Percentiles rank a stretch among this genome's conserved stretches.
These are phyloP conservation scores for Mohoua ochrocephala DNA, from an alignment of 2,113 vertebrate species.

Conservation along the genomic window DNA sequence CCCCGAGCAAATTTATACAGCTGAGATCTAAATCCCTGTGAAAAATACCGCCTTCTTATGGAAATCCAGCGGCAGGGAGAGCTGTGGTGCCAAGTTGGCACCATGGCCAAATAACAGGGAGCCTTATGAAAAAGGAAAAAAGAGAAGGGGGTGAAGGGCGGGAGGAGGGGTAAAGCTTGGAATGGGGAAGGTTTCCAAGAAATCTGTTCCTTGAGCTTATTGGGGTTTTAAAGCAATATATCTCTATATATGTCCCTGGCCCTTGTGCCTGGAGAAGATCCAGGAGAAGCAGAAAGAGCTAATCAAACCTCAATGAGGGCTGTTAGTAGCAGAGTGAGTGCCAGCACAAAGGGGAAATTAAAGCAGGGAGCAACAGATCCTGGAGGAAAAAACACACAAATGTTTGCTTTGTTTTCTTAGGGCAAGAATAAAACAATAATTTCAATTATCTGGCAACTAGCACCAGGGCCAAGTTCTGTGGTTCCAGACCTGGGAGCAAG, in stretches of 20 bases:
- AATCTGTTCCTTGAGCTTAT: conserved; percentile 13
- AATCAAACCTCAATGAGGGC: conserved; percentile 45
- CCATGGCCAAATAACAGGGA: conserved; percentile 23
- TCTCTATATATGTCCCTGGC: conserved; percentile 54
- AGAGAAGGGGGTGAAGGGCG: background rate
- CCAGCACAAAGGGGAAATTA: conserved; percentile 31
- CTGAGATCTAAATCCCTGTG: conserved; percentile 48
- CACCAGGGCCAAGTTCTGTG: background rate
- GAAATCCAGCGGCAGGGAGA: conserved; percentile 36
- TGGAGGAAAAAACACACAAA: background rate
- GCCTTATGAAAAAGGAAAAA: conserved; percentile 40
- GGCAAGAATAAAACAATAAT: background rate
- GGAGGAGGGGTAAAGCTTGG: conserved; percentile 21
- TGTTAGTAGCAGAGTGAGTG: conserved; percentile 22
- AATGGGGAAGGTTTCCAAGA: conserved; percentile 52
- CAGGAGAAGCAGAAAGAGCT: conserved; percentile 58
- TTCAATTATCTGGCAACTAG: background rate
- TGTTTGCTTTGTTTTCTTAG: background rate
- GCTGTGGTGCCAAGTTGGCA: conserved; percentile 44
- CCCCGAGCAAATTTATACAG: conserved; percentile 39
- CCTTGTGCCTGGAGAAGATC: conserved; percentile 45
- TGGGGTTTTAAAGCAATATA: conserved; percentile 54
- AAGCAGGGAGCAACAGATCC: background rate
- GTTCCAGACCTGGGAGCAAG: background rate
- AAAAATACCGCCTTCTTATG: conserved; percentile 51